A percentile compares a stretch with the other conserved stretches of the same genome.
These are phyloP conservation scores for Hipparchia semele DNA, from an alignment of 2,888 invertebrate species.

Conservation along the genomic window DNA sequence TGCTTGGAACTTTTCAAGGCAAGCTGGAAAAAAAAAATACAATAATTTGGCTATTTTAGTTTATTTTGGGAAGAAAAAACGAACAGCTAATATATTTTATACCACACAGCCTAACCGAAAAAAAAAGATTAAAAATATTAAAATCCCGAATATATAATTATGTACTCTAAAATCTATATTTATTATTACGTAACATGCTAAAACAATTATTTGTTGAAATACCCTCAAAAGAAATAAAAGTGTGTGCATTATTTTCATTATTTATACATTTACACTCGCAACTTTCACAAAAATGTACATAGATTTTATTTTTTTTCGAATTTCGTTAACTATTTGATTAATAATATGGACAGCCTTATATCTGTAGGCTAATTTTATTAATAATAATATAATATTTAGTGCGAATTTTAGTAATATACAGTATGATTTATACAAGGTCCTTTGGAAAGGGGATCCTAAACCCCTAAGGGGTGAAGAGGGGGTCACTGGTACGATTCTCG, in stretches of 20 bases:
- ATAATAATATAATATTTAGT: conserved; percentile 14
- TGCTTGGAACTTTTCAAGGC: too few species aligned
- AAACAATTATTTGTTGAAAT: conserved; percentile 26
- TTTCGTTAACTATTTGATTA: conserved; percentile 35
- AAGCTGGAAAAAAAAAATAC: too few species aligned
- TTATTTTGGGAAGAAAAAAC: neutral
- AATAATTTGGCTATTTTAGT: neutral
- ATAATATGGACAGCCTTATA: conserved; percentile 36
- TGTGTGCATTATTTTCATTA: conserved; percentile 27
- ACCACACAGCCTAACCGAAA: conserved; percentile 9
- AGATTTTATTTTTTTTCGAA: conserved; percentile 32
- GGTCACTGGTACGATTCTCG: too few species aligned
- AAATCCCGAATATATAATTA: conserved; percentile 7
- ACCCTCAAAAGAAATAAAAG: conserved; percentile 27
- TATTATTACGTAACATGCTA: conserved; percentile 30
- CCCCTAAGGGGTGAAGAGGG: too few species aligned
- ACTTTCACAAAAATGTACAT: conserved; percentile 35
- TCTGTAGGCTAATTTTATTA: conserved; percentile 20
- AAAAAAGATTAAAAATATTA: neutral
- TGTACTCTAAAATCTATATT: conserved; percentile 20
- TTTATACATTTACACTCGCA: conserved; percentile 28
- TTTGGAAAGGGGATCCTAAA: too few species aligned
- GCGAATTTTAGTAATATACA: conserved; percentile 15
- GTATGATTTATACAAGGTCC: too few species aligned
- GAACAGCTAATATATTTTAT: too few species aligned